These are phyloP conservation scores for Menidia menidia DNA, from an alignment of 2,797 vertebrate genomes.

Conservation along the genomic window DNA sequence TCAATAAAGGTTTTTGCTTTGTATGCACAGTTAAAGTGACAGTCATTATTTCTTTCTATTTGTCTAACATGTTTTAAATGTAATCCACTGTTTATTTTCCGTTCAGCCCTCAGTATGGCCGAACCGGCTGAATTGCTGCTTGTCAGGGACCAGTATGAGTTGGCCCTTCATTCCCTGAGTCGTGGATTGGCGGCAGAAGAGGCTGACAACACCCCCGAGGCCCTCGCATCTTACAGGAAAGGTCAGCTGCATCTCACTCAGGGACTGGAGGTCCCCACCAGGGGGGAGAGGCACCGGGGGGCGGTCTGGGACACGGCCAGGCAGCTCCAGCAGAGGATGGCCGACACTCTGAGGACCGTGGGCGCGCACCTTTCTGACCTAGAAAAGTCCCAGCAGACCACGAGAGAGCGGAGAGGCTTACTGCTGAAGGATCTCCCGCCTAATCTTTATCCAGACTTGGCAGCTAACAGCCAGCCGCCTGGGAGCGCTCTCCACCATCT, in stretches of 20 bases:
- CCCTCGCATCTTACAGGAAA: conserved; percentile 84
- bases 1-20: background rate
- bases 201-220: conserved; percentile 81
- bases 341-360: conserved; percentile 83
- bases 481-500: conserved; percentile 61
- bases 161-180: conserved; percentile 86
- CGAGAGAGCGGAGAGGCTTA: conserved; percentile 20
- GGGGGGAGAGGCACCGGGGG: conserved; percentile 72
- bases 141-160: conserved; percentile 88
- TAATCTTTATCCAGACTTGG: conserved; percentile 66
- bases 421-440: conserved; percentile 47
- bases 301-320: conserved; percentile 86
- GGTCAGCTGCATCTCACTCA: conserved; percentile 84
- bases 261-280: conserved; percentile 83
- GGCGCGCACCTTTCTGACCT: conserved; percentile 79
- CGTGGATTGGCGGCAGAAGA: conserved; percentile 87
- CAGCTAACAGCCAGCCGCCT: conserved; percentile 32
- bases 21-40: too few species aligned
- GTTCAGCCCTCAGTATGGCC: conserved; percentile 27
- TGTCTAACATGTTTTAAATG: background rate
- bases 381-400: conserved; percentile 59
- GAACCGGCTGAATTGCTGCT: conserved; percentile 84
- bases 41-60: background rate
- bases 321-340: conserved; percentile 90
- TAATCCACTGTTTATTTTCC: background rate